Evolutionary conservation across 2,113 vertebrate species (phyloP).

Genomic region (Sardina pilchardus): DNA sequence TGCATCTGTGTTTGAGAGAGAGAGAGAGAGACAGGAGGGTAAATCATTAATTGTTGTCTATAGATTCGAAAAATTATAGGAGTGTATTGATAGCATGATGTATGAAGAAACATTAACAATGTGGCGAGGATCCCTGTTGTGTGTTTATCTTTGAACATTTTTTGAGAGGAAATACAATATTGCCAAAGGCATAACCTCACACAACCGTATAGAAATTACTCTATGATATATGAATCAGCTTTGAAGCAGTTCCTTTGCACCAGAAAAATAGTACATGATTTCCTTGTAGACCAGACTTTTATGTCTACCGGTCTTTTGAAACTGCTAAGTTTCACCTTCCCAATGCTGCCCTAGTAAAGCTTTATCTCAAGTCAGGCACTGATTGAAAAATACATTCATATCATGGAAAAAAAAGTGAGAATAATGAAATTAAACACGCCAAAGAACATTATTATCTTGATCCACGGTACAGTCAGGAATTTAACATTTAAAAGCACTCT

Average conservation of each 20-base stretch:
- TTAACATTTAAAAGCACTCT: not conserved
- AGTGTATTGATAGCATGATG: not conserved
- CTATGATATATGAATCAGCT: not conserved
- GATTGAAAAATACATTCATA: not conserved
- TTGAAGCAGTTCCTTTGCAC: no score
- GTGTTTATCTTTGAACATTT: not conserved
- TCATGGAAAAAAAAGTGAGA: not conserved
- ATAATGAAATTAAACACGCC: not conserved
- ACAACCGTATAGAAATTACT: not conserved
- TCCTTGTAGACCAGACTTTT: no score
- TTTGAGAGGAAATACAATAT: not conserved
- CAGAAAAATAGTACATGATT: not conserved
- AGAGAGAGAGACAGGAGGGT: no score
- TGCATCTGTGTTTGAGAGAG: not conserved
- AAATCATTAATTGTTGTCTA: no score
- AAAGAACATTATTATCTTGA: not conserved
- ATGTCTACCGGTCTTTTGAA: no score
- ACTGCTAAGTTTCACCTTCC: no score
- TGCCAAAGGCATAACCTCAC: not conserved
- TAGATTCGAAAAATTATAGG: not conserved
- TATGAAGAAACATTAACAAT: not conserved
- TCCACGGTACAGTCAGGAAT: not conserved
- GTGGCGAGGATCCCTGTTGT: not conserved
- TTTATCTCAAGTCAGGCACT: no score
- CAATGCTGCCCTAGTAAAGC: no score